Evolutionary conservation across 2,797 vertebrate species (phyloP), one percentile per base, ranked within the genome.

Genomic region (Ctenochaetus hawaiiensis): DNA sequence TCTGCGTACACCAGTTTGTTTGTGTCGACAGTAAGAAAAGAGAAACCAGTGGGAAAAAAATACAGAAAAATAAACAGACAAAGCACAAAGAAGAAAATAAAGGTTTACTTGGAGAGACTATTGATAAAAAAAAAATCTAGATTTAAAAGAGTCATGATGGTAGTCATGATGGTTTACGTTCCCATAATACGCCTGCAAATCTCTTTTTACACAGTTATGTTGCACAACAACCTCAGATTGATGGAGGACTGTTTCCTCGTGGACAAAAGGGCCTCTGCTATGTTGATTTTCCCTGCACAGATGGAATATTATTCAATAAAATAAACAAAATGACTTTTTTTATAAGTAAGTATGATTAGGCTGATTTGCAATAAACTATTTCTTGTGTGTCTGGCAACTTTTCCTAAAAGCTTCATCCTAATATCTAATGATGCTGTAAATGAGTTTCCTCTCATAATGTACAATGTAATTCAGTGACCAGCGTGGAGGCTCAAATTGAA

Each of bases 31-130:
- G 18, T 34, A 34, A 67, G 43, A 48, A 69, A 71, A 47, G 12
- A 69, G 4, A 44, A 71, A 65, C 34, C 20, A n/a, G 12, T n/a
- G 34, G 22, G 18, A 56, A 10, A 54, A 59, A 17, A 52, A 34
- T 18, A 20, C 13, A 59, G 10, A 57, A 48, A 34, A 34, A 34
- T 11, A 57, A 53, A 47, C 0, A 16, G 16, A 56, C 4, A 18
- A 34, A 59, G 67, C 51, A 67, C 8, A 72, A 17, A 63, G 20
- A 44, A 12, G 3, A 34, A 59, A 72, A 62, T 53, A 30, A 56
- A 69, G 45, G 37, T 47, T 52, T 57, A 16, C 20, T 43, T 1
- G 0, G n/a, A 52, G 8, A 67, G 44, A 6, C 20, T 43, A 54
- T 22, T 64, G 14, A 52, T 23, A 18, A 61, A 49, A 68, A 75